A percentile compares a stretch with the other conserved stretches of the same genome.
These are phyloP conservation scores for Aurelia coerulea DNA, from an alignment of 30 jellyfish, hydroid and myxozoan species.

Conservation along the genomic window DNA sequence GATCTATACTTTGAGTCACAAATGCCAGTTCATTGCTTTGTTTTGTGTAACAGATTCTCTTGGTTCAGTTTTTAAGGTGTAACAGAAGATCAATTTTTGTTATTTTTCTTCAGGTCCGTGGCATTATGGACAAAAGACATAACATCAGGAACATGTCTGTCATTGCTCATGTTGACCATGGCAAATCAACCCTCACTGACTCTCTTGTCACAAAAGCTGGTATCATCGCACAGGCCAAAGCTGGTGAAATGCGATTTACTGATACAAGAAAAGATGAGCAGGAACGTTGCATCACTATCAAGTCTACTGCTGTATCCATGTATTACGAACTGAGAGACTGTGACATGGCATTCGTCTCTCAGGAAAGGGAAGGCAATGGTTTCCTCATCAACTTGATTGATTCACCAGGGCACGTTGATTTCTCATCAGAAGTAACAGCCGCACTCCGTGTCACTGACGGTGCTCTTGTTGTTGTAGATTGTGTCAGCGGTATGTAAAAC, in stretches of 20 bases:
- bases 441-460: slow-evolving; percentile 99
- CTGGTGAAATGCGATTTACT: slow-evolving; percentile 99
- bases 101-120: slow-evolving; percentile 82
- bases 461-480: slow-evolving; percentile 99
- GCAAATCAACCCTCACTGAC: slow-evolving; percentile 98
- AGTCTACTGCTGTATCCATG: slow-evolving; percentile 99
- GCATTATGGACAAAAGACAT: slow-evolving; percentile 97
- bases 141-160: slow-evolving; percentile 99
- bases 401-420: slow-evolving; percentile 99
- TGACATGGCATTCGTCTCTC: slow-evolving; percentile 81
- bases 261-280: slow-evolving; percentile 99
- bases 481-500: slow-evolving; percentile 95
- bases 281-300: slow-evolving; percentile 99
- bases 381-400: slow-evolving; percentile 98
- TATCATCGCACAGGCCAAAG: slow-evolving; percentile 97
- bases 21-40: too few relatives aligned
- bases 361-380: slow-evolving; percentile 93
- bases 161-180: slow-evolving; percentile 99
- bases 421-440: slow-evolving; percentile 99
- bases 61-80: too few relatives aligned
- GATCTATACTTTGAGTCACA: too few relatives aligned
- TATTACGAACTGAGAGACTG: slow-evolving; percentile 89
- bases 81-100: not conserved
- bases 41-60: too few relatives aligned
- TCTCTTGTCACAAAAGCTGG: slow-evolving; percentile 99